Evolutionary conservation across 2,797 vertebrate genomes (phyloP).

Genomic region (Neosalanx taihuensis): DNA sequence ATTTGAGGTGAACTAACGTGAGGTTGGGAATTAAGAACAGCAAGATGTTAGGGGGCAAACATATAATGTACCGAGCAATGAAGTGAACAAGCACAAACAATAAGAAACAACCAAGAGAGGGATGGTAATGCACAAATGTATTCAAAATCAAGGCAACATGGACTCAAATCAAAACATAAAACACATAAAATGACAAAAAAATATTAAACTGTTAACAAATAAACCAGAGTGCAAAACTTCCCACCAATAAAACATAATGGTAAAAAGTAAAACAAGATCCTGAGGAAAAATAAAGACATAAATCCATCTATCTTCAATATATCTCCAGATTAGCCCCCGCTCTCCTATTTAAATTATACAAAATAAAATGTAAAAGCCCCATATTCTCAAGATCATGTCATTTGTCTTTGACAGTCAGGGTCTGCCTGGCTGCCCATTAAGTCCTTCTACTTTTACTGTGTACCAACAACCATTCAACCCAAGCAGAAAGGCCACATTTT

Average conservation of each 20-base stretch:
- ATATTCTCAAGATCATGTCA: conserved; percentile 56
- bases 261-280: conserved; percentile 69
- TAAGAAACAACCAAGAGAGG: conserved; percentile 55
- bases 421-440: conserved; percentile 30
- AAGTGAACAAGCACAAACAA: conserved; percentile 48
- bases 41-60: conserved; percentile 11
- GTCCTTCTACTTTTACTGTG: conserved; percentile 31
- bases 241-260: conserved; percentile 70
- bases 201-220: conserved; percentile 50
- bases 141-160: conserved; percentile 75
- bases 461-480: conserved; percentile 46
- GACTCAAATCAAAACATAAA: conserved; percentile 52
- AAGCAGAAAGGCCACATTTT: conserved; percentile 63
- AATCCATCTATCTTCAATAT: conserved; percentile 56
- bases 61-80: conserved; percentile 13
- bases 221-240: conserved; percentile 77
- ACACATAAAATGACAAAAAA: conserved; percentile 42
- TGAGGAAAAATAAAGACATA: conserved; percentile 68
- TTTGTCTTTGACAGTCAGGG: conserved; percentile 47
- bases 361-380: conserved; percentile 58
- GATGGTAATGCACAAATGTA: conserved; percentile 72
- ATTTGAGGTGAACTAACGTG: conserved; percentile 32
- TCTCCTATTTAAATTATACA: conserved; percentile 68
- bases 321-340: conserved; percentile 61
- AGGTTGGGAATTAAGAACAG: conserved; percentile 1